Percentiles rank a stretch among this genome's conserved stretches.
phyloP scores from a whole-genome alignment of 2,888 invertebrate genomes.

The Clepsis dumicolana region DNA sequence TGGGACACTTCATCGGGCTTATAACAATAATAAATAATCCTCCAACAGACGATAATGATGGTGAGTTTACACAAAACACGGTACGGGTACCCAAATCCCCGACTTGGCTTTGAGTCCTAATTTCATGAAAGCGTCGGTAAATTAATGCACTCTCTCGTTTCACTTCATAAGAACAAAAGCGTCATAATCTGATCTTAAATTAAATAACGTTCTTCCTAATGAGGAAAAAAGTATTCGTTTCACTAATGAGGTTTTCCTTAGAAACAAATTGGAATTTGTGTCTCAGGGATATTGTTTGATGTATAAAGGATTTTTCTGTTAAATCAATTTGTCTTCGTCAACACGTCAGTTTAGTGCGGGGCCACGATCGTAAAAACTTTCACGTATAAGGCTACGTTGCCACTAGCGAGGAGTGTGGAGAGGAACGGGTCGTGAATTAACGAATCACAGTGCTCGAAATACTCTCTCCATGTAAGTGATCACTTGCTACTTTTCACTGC shows the following conservation, averaged over 20 bases:
- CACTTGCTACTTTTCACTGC: too few species aligned
- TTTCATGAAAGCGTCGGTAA: background rate
- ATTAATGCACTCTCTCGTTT: background rate
- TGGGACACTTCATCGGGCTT: too few species aligned
- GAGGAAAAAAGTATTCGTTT: background rate
- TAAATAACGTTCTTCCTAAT: background rate
- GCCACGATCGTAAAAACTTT: background rate
- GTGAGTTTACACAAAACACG: too few species aligned
- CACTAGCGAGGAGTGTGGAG: too few species aligned
- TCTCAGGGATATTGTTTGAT: slow-evolving; percentile 1
- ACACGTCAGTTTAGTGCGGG: slow-evolving; percentile 14
- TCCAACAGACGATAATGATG: too few species aligned
- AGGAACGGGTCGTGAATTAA: too few species aligned
- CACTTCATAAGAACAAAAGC: slow-evolving; percentile 1
- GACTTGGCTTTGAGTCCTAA: background rate
- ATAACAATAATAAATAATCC: too few species aligned
- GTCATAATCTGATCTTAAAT: background rate
- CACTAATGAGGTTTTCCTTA: slow-evolving; percentile 24
- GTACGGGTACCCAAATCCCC: background rate
- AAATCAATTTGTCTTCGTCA: slow-evolving; percentile 33
- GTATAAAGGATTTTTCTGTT: slow-evolving; percentile 2
- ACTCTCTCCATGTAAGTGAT: too few species aligned
- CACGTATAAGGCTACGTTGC: too few species aligned
- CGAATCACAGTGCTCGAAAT: too few species aligned
- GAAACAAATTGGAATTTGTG: slow-evolving; percentile 8